These are phyloP conservation scores for Xiphorhynchus erythropygius DNA, from an alignment of 2,797 vertebrate species.

Conservation along the genomic window DNA sequence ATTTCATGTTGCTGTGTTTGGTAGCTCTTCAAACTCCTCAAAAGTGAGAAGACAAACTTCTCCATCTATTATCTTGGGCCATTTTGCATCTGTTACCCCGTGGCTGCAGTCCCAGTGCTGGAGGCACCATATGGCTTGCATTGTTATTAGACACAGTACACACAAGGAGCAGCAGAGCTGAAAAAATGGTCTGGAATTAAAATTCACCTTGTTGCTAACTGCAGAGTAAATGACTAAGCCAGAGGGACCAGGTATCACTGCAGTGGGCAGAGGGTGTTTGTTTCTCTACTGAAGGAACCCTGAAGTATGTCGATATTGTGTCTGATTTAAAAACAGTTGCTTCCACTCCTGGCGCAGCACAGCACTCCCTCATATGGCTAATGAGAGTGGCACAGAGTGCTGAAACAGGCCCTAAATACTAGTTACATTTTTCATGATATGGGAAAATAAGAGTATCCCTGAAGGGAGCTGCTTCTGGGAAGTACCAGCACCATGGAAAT, in stretches of 20 bases:
- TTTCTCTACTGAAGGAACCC: not conserved
- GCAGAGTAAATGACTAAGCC: conserved; percentile 11
- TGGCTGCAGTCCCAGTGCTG: conserved; percentile 21
- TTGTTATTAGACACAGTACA: conserved; percentile 21
- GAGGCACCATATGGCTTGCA: conserved; percentile 63
- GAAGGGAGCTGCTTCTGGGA: not conserved
- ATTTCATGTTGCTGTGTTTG: not conserved
- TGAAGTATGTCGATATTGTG: not conserved
- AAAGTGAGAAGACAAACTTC: conserved; percentile 34
- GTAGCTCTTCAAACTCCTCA: conserved; percentile 25
- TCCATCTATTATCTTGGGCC: conserved; percentile 30
- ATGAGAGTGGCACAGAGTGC: not conserved
- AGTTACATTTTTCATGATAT: not conserved
- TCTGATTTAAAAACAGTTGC: not conserved
- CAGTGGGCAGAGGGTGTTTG: not conserved
- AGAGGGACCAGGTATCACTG: not conserved
- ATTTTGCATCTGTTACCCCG: conserved; percentile 55
- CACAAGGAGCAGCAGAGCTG: conserved; percentile 20
- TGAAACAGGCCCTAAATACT: not conserved
- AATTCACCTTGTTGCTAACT: conserved; percentile 48
- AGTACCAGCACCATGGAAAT: not conserved
- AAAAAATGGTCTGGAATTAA: conserved; percentile 29
- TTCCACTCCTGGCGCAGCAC: not conserved
- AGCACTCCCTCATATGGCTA: not conserved
- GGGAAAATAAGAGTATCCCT: not conserved